Percentiles rank a stretch among this genome's conserved stretches.
phyloP scores from a whole-genome alignment of 1,140 invertebrate species.

The Tetramorium simillimum region DNA sequence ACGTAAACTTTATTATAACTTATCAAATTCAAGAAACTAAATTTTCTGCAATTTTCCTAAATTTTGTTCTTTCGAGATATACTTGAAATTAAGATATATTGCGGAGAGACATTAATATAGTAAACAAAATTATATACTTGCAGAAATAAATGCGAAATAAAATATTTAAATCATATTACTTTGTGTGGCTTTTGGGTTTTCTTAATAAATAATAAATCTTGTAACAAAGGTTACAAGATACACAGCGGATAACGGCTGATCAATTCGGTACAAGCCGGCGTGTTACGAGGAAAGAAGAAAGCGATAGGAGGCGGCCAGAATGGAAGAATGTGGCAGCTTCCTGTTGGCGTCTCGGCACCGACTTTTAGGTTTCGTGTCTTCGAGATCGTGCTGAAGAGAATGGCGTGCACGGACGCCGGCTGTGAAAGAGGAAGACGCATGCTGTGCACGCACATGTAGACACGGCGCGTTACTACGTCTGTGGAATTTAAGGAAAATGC shows the following conservation, averaged over 20 bases:
- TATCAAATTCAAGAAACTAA: neutral
- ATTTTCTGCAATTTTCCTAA: neutral
- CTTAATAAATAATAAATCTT: neutral
- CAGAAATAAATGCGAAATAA: neutral
- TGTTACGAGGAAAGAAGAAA: slow-evolving; percentile 51
- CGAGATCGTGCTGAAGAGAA: slow-evolving; percentile 33
- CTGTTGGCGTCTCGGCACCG: slow-evolving; percentile 61
- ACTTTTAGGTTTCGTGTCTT: slow-evolving; percentile 41
- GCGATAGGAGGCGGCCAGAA: slow-evolving; percentile 22
- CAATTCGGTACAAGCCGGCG: slow-evolving; percentile 25
- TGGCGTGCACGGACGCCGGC: slow-evolving; percentile 48
- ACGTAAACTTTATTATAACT: neutral
- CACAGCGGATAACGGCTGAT: slow-evolving; percentile 21
- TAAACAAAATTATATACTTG: neutral
- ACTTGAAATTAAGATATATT: neutral
- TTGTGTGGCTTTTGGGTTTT: too few species aligned
- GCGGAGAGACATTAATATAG: neutral
- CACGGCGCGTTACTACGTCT: neutral
- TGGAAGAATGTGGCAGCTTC: slow-evolving; percentile 76
- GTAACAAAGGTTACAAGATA: neutral
- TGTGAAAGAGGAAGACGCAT: slow-evolving; percentile 62
- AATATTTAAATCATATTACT: neutral
- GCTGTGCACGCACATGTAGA: slow-evolving; percentile 54
- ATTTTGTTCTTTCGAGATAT: neutral
- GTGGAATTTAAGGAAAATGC: slow-evolving; percentile 35